Conservation (phyloP, 2,113 vertebrate species). For the Salvelinus alpinus region DNA sequence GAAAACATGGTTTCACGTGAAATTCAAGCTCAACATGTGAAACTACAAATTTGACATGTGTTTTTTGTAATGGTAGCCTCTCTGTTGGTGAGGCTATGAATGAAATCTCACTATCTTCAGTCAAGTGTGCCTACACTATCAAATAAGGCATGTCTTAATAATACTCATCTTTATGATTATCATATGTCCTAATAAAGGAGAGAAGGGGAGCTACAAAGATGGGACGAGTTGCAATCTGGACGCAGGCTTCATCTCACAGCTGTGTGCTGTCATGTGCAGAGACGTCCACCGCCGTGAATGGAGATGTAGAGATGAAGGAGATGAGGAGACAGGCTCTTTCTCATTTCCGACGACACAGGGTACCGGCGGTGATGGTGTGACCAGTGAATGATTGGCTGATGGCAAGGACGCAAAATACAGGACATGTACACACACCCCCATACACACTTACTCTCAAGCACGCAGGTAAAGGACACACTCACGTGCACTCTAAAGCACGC, state of each 20-base stretch:
- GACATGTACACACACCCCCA: too few relatives aligned
- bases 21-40: neutral
- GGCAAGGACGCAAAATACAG: neutral
- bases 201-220: neutral
- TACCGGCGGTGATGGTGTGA: neutral
- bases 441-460: too few relatives aligned
- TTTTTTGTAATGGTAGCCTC: neutral
- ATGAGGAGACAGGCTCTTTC: neutral
- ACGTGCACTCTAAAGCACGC: neutral
- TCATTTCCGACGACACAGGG: constrained; percentile 3
- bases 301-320: neutral
- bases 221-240: neutral
- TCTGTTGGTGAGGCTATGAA: neutral
- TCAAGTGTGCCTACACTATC: neutral
- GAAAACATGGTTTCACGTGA: too few relatives aligned
- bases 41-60: too few relatives aligned
- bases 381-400: neutral
- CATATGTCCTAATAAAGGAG: neutral
- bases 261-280: constrained; percentile 47
- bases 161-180: neutral
- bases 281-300: neutral
- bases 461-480: too few relatives aligned
- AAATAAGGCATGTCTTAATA: neutral
- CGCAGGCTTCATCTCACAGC: constrained; percentile 37
- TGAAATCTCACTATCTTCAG: neutral